Conservation (phyloP, 2,888 invertebrate species). For the Rhodophaea formosa region DNA sequence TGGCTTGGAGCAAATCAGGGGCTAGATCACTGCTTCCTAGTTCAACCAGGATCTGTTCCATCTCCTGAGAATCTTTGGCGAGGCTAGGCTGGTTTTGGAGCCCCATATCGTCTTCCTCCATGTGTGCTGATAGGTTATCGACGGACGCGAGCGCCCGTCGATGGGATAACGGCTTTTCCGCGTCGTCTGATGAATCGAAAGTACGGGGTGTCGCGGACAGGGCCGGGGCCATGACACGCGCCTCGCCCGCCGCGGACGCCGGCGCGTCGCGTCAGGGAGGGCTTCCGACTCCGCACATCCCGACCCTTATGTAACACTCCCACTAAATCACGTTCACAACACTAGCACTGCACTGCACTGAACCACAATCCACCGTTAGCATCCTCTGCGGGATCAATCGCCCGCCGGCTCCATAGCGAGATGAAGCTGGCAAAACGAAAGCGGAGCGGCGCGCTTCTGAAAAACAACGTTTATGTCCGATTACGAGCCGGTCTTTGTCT, state of each 20-base stretch:
- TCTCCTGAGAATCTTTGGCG: conserved; percentile 82
- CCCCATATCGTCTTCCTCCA: conserved; percentile 82
- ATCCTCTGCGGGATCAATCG: conserved; percentile 51
- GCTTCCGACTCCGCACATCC: conserved; percentile 58
- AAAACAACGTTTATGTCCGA: conserved; percentile 65
- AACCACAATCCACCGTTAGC: conserved; percentile 40
- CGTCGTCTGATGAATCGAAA: conserved; percentile 52
- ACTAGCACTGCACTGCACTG: conserved; percentile 56
- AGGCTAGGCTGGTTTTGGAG: conserved; percentile 79
- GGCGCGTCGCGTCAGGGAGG: conserved; percentile 67
- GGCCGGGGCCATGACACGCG: conserved; percentile 96
- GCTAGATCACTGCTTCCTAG: conserved; percentile 81
- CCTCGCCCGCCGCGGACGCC: conserved; percentile 75
- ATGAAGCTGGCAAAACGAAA: conserved; percentile 44
- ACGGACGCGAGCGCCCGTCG: conserved; percentile 76
- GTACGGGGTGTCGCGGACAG: conserved; percentile 85
- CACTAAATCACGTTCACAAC: conserved; percentile 47
- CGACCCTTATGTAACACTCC: conserved; percentile 68
- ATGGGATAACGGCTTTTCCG: conserved; percentile 45
- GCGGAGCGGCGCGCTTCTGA: conserved; percentile 69
- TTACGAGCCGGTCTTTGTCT: conserved; percentile 63
- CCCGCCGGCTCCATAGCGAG: conserved; percentile 66
- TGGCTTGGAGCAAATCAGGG: conserved; percentile 87
- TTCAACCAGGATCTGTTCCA: conserved; percentile 85
- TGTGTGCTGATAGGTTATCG: conserved; percentile 77